A percentile compares a stretch with the other conserved stretches of the same genome.
Conservation (phyloP, 2,888 invertebrate species). For the Drosophila nr. perissopoda region DNA sequence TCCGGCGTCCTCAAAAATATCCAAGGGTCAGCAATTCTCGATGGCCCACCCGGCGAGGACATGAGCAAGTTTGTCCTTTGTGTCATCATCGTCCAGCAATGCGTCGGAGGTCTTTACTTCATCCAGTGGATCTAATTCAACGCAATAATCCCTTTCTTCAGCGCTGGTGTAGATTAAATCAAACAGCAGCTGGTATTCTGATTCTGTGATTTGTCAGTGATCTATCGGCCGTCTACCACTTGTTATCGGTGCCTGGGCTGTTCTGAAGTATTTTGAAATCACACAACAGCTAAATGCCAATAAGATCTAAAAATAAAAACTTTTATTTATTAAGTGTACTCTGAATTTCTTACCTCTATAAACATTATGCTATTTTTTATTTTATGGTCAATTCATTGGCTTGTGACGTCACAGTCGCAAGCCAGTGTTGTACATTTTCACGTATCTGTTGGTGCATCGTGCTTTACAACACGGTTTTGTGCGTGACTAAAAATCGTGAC, state of each 20-base stretch:
- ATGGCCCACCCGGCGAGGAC: neutral
- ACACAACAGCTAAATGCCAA: neutral
- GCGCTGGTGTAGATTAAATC: neutral
- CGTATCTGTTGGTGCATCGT: slow-evolving; percentile 20
- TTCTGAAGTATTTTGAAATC: neutral
- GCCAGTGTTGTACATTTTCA: slow-evolving; percentile 31
- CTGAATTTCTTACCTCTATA: neutral
- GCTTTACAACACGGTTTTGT: slow-evolving; percentile 68
- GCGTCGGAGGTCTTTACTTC: neutral
- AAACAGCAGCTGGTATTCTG: neutral
- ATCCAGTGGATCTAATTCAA: neutral
- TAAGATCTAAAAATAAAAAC: neutral
- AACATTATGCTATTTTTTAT: neutral
- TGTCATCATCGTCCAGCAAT: neutral
- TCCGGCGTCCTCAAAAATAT: neutral
- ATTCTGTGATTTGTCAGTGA: neutral
- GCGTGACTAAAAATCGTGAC: slow-evolving; percentile 75
- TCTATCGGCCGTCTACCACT: slow-evolving; percentile 4
- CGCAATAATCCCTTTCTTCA: neutral
- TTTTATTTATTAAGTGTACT: neutral
- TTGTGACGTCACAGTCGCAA: slow-evolving; percentile 33
- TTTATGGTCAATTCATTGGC: neutral
- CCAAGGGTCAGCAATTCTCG: neutral
- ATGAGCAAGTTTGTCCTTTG: neutral
- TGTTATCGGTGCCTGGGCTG: neutral